A percentile compares a stretch with the other conserved stretches of the same genome.
These are phyloP conservation scores for Astyanax mexicanus DNA, from an alignment of 2,797 vertebrate genomes.

Conservation along the genomic window DNA sequence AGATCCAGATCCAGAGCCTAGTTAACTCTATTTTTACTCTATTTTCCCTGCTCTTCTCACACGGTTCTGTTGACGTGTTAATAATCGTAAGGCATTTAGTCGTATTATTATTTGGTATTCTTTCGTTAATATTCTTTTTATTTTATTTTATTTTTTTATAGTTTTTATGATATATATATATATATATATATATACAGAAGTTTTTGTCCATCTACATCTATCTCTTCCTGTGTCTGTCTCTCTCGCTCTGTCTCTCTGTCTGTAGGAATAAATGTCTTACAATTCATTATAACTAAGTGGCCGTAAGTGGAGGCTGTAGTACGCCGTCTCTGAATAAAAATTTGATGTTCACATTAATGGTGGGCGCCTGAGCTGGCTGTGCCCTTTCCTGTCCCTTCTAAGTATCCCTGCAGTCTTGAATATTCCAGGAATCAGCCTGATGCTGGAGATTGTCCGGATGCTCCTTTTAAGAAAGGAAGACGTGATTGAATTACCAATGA, in stretches of 20 bases:
- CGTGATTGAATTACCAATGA: constrained; percentile 41
- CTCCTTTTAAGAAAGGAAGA: constrained; percentile 22
- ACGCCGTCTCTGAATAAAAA: constrained; percentile 23
- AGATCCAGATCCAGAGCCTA: no score
- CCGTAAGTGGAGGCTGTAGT: neutral
- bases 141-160: no score
- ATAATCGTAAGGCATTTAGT: no score
- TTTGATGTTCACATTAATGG: constrained; percentile 21
- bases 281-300: neutral
- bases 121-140: no score
- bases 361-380: constrained; percentile 14
- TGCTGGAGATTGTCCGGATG: constrained; percentile 33
- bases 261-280: neutral
- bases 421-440: constrained; percentile 47
- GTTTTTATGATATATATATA: no score
- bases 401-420: constrained; percentile 20
- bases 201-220: no score
- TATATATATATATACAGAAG: no score
- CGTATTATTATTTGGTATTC: no score
- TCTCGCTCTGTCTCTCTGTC: neutral
- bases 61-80: no score
- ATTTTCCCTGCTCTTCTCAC: no score
- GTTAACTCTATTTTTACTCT: no score
- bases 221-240: no score
- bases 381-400: constrained; percentile 20